These are phyloP conservation scores for Struthio camelus DNA, from an alignment of 2,113 vertebrate species.

Conservation along the genomic window DNA sequence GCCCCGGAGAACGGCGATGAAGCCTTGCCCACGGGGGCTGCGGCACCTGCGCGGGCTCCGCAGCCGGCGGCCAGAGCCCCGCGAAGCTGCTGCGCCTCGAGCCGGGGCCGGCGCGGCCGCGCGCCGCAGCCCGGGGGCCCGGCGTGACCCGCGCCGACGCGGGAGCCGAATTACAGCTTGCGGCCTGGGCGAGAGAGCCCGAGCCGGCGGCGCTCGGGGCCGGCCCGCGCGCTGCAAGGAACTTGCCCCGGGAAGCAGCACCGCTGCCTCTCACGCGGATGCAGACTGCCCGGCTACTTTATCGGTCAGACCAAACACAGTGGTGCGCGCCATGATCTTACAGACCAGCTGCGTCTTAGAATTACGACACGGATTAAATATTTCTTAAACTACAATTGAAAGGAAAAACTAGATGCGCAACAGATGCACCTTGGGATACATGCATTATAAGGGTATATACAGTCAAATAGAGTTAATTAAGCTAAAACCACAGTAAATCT, in stretches of 20 bases:
- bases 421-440: constrained; percentile 49
- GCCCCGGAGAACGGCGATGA: not conserved
- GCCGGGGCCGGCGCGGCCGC: no score
- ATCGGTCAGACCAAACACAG: not conserved
- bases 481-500: constrained; percentile 75
- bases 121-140: no score
- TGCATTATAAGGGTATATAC: constrained; percentile 61
- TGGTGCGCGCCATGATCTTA: rapidly evolving
- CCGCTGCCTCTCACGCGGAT: not conserved
- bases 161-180: no score
- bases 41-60: no score
- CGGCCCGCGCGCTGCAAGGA: no score
- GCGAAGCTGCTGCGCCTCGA: no score
- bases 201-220: no score
- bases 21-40: not conserved
- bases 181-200: no score
- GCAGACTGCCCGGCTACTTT: not conserved
- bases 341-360: not conserved
- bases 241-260: not conserved
- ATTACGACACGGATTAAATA: constrained; percentile 34
- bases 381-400: constrained; percentile 52
- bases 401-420: constrained; percentile 5
- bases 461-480: constrained; percentile 76
- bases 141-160: no score
- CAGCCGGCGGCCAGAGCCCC: no score